Evolutionary conservation across 1,140 invertebrate species (phyloP).

Genomic region (Euborellia annulipes): DNA sequence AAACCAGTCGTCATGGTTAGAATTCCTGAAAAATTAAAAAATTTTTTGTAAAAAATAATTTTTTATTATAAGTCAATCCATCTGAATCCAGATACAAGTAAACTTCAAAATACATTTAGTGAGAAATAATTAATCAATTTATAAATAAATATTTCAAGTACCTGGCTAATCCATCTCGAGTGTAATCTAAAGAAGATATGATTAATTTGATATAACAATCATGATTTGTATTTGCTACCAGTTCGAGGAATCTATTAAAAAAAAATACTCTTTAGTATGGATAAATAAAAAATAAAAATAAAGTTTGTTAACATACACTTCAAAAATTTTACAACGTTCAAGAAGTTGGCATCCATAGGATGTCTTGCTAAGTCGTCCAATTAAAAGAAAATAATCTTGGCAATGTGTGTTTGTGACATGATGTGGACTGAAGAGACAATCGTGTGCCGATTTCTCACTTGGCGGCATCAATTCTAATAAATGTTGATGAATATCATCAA

Average conservation of each 20-base stretch:
- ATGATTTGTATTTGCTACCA: conserved; percentile 68
- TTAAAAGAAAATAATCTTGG: conserved; percentile 85
- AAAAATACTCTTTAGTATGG: no score
- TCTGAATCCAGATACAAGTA: no score
- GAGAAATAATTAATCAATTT: conserved; percentile 7
- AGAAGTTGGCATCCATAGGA: not conserved
- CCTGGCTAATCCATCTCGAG: conserved; percentile 47
- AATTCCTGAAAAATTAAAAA: no score
- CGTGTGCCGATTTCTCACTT: conserved; percentile 46
- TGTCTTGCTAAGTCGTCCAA: conserved; percentile 68
- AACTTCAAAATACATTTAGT: no score
- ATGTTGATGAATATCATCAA: conserved; percentile 37
- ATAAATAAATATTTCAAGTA: conserved; percentile 31
- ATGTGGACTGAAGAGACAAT: conserved; percentile 75
- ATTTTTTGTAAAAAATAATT: no score
- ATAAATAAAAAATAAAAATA: conserved; percentile 9
- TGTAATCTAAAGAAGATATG: conserved; percentile 77
- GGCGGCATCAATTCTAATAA: no score
- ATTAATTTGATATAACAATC: conserved; percentile 87
- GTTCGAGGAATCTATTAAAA: conserved; percentile 49
- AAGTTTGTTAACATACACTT: no score
- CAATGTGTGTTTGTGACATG: conserved; percentile 76
- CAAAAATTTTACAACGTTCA: no score
- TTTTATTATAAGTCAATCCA: no score
- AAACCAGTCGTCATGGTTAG: no score